These are phyloP conservation scores for Sinonovacula constricta DNA, from an alignment of 1,140 invertebrate species.

Conservation along the genomic window DNA sequence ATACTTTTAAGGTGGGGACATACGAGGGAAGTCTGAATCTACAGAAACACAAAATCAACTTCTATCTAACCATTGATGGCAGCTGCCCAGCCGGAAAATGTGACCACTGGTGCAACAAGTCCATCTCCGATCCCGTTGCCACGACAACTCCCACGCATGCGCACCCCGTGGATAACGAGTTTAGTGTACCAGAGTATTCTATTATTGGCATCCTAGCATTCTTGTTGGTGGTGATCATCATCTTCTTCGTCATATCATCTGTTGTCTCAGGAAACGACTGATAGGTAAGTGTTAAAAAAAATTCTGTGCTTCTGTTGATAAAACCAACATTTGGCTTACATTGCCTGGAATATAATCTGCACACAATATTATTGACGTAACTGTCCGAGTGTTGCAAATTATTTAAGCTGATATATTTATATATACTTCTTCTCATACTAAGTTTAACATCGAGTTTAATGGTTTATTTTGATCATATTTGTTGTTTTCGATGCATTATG, in stretches of 20 bases:
- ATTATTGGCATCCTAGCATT: slow-evolving; percentile 55
- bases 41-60: slow-evolving; percentile 22
- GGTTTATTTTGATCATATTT: too few relatives aligned
- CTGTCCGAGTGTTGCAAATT: too few relatives aligned
- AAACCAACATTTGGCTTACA: too few relatives aligned
- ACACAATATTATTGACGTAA: too few relatives aligned
- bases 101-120: slow-evolving; percentile 22
- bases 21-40: slow-evolving; percentile 49
- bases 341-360: too few relatives aligned
- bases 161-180: slow-evolving; percentile 15
- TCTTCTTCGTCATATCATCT: slow-evolving; percentile 48
- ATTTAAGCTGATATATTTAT: too few relatives aligned
- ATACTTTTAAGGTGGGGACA: slow-evolving; percentile 58
- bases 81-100: slow-evolving; percentile 35
- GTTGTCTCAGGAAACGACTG: slow-evolving; percentile 54
- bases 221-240: slow-evolving; percentile 52
- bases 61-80: slow-evolving; percentile 45
- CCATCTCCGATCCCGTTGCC: slow-evolving; percentile 2
- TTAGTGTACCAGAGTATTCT: slow-evolving; percentile 50
- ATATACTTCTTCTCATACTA: too few relatives aligned
- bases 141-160: slow-evolving; percentile 2
- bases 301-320: too few relatives aligned
- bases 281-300: too few relatives aligned
- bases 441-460: too few relatives aligned
- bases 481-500: too few relatives aligned